A percentile compares a stretch with the other conserved stretches of the same genome.
These are phyloP conservation scores for Hipparchia semele DNA, from an alignment of 2,888 invertebrate genomes.

Conservation along the genomic window DNA sequence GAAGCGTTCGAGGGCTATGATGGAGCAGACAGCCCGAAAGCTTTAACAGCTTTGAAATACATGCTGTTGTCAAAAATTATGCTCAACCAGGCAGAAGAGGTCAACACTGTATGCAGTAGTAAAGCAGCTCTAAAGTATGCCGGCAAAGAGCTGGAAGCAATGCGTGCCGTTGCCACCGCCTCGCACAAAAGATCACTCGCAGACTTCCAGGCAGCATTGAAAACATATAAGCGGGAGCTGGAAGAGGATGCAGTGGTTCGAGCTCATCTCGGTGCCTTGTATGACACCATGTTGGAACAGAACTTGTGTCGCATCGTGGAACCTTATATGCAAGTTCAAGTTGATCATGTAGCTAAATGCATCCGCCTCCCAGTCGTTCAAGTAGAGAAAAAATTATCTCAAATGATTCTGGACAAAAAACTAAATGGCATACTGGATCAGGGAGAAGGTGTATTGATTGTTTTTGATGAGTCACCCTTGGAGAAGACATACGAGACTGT, in stretches of 20 bases:
- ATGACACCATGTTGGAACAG: slow-evolving; percentile 99
- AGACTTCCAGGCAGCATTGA: slow-evolving; percentile 96
- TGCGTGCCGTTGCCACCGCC: slow-evolving; percentile 98
- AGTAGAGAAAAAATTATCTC: slow-evolving; percentile 99
- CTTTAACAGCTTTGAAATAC: slow-evolving; percentile 98
- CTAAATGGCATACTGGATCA: slow-evolving; percentile 99
- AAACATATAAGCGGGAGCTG: slow-evolving; percentile 93
- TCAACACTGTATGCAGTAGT: slow-evolving; percentile 96
- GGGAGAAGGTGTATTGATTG: slow-evolving; percentile 98
- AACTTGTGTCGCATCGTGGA: slow-evolving; percentile 99
- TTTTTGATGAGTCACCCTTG: slow-evolving; percentile 96
- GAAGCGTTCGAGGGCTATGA: slow-evolving; percentile 99
- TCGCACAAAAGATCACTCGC: slow-evolving; percentile 98
- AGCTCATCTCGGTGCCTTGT: slow-evolving; percentile 97
- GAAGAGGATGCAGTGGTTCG: slow-evolving; percentile 98
- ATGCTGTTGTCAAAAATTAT: slow-evolving; percentile 99
- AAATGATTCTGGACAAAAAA: slow-evolving; percentile 99
- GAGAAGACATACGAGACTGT: slow-evolving; percentile 99
- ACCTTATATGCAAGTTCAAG: slow-evolving; percentile 98
- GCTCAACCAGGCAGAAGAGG: slow-evolving; percentile 98
- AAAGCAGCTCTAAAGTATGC: slow-evolving; percentile 98
- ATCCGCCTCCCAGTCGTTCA: slow-evolving; percentile 94
- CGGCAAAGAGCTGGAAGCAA: slow-evolving; percentile 97
- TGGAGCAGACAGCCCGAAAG: slow-evolving; percentile 95
- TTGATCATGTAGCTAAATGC: slow-evolving; percentile 94